Conservation (phyloP, 1,140 invertebrate species). For the Gonatopus flavifemur region DNA sequence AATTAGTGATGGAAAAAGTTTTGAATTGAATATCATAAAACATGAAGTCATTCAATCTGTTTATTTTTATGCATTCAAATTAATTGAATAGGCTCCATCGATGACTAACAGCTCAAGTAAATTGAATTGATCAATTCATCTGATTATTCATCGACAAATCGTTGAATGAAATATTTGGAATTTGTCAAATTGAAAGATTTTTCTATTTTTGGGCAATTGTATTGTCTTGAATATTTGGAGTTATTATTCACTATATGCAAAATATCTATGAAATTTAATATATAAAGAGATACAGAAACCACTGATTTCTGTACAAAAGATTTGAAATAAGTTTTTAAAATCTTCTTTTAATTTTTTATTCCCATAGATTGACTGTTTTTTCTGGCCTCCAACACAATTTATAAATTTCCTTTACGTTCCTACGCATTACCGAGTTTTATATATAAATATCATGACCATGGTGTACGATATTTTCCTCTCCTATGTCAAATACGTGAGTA, state of each 20-base stretch:
- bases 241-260: neutral
- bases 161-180: no score
- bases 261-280: slow-evolving; percentile 3
- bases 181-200: no score
- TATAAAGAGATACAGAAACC: neutral
- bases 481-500: slow-evolving; percentile 73
- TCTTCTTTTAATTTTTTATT: slow-evolving; percentile 4
- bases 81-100: no score
- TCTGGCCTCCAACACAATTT: slow-evolving; percentile 82
- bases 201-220: no score
- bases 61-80: no score
- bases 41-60: no score
- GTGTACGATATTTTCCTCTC: slow-evolving; percentile 80
- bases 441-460: slow-evolving; percentile 76
- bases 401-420: slow-evolving; percentile 79
- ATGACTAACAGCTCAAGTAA: no score
- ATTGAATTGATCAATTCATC: no score
- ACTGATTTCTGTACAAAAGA: neutral
- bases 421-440: slow-evolving; percentile 75
- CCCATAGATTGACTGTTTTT: slow-evolving; percentile 70
- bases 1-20: no score
- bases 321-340: neutral
- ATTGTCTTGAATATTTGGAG: no score
- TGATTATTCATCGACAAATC: no score
- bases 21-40: no score